A percentile compares a stretch with the other conserved stretches of the same genome.
Conservation (phyloP, 2,888 invertebrate species). For the Mechanitis messenoides region DNA sequence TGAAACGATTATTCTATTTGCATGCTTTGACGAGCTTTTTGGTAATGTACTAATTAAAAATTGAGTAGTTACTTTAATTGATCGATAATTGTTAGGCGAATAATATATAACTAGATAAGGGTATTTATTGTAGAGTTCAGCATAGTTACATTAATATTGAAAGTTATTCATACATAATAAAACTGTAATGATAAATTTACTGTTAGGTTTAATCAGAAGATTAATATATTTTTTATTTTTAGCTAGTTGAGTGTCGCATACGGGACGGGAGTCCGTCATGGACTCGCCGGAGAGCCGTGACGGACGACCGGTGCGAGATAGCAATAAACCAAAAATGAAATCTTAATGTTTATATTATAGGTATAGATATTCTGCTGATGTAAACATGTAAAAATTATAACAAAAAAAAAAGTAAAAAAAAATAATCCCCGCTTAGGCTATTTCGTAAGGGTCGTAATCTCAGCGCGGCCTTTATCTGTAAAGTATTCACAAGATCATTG, state of each 20-base stretch:
- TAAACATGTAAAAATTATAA: slow-evolving; percentile 70
- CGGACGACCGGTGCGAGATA: slow-evolving; percentile 61
- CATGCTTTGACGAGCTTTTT: slow-evolving; percentile 78
- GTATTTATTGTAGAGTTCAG: slow-evolving; percentile 74
- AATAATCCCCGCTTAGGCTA: slow-evolving; percentile 70
- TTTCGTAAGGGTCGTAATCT: slow-evolving; percentile 59
- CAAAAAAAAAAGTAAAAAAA: slow-evolving; percentile 67
- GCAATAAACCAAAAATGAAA: slow-evolving; percentile 77
- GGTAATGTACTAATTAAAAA: slow-evolving; percentile 76
- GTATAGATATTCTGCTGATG: slow-evolving; percentile 71
- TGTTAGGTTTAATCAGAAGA: slow-evolving; percentile 68
- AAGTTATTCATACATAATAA: slow-evolving; percentile 71
- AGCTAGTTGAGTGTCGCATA: slow-evolving; percentile 73
- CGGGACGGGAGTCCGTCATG: slow-evolving; percentile 48
- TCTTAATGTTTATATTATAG: slow-evolving; percentile 68
- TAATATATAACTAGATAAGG: slow-evolving; percentile 71
- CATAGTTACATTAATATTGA: slow-evolving; percentile 72
- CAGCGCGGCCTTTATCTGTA: slow-evolving; percentile 62
- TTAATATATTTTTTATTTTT: slow-evolving; percentile 77
- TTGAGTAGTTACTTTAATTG: slow-evolving; percentile 73
- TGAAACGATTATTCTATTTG: slow-evolving; percentile 71
- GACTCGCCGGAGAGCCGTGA: slow-evolving; percentile 44
- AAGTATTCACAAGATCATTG: slow-evolving; percentile 53
- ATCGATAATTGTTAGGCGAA: slow-evolving; percentile 69
- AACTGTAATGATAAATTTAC: slow-evolving; percentile 65